Percentiles rank a stretch among this genome's conserved stretches.
These are phyloP conservation scores for Andrena minutula DNA, from an alignment of 2,888 invertebrate genomes.

Conservation along the genomic window DNA sequence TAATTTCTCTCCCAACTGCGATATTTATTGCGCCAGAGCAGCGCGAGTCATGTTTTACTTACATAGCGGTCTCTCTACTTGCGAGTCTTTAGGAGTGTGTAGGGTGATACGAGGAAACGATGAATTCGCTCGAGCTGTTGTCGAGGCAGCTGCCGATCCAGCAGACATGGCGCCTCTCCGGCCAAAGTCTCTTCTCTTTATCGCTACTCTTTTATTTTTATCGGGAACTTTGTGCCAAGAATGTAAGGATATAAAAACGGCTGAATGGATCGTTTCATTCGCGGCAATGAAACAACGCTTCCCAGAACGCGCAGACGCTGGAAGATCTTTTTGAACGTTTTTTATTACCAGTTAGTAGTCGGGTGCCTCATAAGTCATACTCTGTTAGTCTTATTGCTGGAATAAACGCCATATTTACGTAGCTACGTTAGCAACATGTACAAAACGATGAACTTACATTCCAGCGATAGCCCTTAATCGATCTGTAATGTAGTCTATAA, in stretches of 20 bases:
- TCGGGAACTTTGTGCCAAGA: conserved; percentile 54
- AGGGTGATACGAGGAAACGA: neutral
- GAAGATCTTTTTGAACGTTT: neutral
- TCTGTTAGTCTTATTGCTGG: neutral
- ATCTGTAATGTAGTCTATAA: neutral
- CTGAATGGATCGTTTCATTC: conserved; percentile 31
- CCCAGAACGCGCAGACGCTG: neutral
- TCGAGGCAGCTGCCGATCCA: neutral
- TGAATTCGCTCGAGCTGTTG: too few relatives aligned
- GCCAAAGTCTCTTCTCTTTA: neutral
- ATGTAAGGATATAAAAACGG: conserved; percentile 38
- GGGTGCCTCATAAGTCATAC: neutral
- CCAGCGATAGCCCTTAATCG: conserved; percentile 13
- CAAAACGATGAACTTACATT: conserved; percentile 13
- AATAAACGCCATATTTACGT: conserved; percentile 41
- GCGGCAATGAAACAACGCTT: conserved; percentile 18
- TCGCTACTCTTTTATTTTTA: conserved; percentile 37
- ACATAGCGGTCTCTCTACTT: neutral
- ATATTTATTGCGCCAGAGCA: neutral
- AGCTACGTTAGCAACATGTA: conserved; percentile 22
- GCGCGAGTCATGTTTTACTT: neutral
- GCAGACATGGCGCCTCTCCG: neutral
- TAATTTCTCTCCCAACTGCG: conserved; percentile 5
- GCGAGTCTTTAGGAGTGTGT: neutral
- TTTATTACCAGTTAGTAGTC: neutral